Percentiles rank a stretch among this genome's conserved stretches.
These are phyloP conservation scores for Miichthys miiuy DNA, from an alignment of 2,797 vertebrate species.

Conservation along the genomic window DNA sequence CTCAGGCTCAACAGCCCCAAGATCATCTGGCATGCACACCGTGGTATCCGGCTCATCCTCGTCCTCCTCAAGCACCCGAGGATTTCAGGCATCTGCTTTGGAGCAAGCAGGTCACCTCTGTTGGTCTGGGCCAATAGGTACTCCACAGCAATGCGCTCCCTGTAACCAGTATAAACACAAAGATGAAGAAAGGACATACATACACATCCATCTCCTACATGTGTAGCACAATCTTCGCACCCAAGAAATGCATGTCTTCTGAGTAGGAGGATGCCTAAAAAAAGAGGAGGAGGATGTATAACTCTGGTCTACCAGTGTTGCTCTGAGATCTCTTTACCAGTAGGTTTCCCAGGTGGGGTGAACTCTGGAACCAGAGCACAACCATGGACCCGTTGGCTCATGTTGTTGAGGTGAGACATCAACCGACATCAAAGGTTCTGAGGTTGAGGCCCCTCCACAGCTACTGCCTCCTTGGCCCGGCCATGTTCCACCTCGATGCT, in stretches of 20 bases:
- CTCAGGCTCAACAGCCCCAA: not conserved
- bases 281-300: too few species aligned
- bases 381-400: too few species aligned
- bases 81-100: too few species aligned
- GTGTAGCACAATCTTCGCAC: slow-evolving; percentile 19
- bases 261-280: too few species aligned
- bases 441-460: slow-evolving; percentile 7
- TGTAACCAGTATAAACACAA: too few species aligned
- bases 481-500: slow-evolving; percentile 33
- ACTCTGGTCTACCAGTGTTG: too few species aligned
- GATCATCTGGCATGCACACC: not conserved
- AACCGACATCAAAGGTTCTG: slow-evolving; percentile 20
- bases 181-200: not conserved
- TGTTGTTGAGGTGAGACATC: slow-evolving; percentile 22
- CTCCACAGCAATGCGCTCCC: too few species aligned
- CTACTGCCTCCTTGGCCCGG: slow-evolving; percentile 26
- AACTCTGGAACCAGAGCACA: too few species aligned
- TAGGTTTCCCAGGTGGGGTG: too few species aligned
- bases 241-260: not conserved
- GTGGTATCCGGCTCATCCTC: slow-evolving; percentile 7
- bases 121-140: too few species aligned
- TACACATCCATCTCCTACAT: slow-evolving; percentile 20
- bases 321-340: too few species aligned
- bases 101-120: too few species aligned
- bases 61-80: slow-evolving; percentile 13